phyloP scores from a whole-genome alignment of 1,140 invertebrate species.

The Papilio polytes region DNA sequence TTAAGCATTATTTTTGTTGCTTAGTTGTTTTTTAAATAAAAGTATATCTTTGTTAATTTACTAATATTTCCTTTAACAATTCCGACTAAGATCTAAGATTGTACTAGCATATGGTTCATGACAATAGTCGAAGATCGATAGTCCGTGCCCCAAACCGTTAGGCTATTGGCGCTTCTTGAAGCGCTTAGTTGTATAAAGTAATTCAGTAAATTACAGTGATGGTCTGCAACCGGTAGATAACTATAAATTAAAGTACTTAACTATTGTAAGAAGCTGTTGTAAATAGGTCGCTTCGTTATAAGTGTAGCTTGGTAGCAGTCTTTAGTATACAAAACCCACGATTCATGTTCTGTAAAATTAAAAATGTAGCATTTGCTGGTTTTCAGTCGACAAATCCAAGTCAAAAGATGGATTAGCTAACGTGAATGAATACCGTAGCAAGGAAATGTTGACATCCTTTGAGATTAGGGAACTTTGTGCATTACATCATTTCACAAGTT shows the following conservation, averaged over 20 bases:
- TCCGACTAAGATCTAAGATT: no score
- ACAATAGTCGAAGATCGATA: no score
- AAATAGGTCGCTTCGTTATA: not conserved
- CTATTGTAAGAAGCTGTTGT: not conserved
- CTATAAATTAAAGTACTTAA: not conserved
- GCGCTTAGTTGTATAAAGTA: no score
- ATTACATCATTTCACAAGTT: not conserved
- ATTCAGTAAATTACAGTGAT: no score
- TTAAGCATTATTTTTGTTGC: not conserved
- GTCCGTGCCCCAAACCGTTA: no score
- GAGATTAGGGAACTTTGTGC: constrained; percentile 3
- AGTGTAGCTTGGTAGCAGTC: not conserved
- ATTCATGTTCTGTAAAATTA: constrained; percentile 5
- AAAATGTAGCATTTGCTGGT: not conserved
- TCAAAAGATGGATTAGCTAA: constrained; percentile 6
- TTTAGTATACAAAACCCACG: not conserved
- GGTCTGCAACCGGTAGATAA: no score
- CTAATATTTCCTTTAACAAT: no score
- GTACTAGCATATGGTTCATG: no score
- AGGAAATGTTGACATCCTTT: not conserved
- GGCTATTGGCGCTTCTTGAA: no score
- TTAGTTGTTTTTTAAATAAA: no score
- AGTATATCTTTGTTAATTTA: no score
- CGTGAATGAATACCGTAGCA: not conserved
- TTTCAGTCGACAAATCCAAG: not conserved